Base-by-base conservation (phyloP, 2,797 vertebrate species). In the Spinibarbus caldwelli region DNA sequence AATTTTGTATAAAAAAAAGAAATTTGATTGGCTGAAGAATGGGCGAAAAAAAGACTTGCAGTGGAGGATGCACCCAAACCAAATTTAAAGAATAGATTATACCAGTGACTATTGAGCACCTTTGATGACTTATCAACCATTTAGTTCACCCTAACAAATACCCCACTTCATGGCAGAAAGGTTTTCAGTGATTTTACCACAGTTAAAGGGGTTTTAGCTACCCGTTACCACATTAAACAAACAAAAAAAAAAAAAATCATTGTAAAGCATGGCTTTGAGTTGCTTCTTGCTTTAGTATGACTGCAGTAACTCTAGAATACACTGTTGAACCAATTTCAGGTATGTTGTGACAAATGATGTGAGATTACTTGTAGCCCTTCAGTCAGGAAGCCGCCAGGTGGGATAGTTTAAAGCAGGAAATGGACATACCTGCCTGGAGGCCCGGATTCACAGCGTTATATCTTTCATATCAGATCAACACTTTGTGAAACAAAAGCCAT, bases 401-500 rank as follows among this genome's bases (percentile, higher is more conserved):
- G 62, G 77, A 89, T 70, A 47, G 57, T 26, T 80, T 57, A 64
- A 86, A 86, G 67, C 82, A 87, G 88, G 86, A 86, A 89, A 83
- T 68, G 54, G 80, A 80, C 79, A 71, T 49, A 85, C 70, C 54
- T 80, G 82, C 75, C 86, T 85, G 15, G 11, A 36, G 80, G 88
- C 49, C 31, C 19, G 17, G 73, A 72, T 80, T 83, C 64, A 67
- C 84, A 73, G 31, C 2, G 6, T 14, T 26, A 5, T 57, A 83
- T 71, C 34, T 71, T 78, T 86, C 64, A 84, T 72, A 85, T 82
- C 62, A 85, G 36, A 86, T 80, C 83, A 83, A 89, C 80, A 85
- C 82, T 84, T 70, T 47, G 29, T 59, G 83, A 43, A 84, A 84
- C 64, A 59, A 78, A 86, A 82, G 49, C 17, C 78, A 77, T 70